Conservation (phyloP, 2,113 vertebrate species). For the Zosterops pallidus region DNA sequence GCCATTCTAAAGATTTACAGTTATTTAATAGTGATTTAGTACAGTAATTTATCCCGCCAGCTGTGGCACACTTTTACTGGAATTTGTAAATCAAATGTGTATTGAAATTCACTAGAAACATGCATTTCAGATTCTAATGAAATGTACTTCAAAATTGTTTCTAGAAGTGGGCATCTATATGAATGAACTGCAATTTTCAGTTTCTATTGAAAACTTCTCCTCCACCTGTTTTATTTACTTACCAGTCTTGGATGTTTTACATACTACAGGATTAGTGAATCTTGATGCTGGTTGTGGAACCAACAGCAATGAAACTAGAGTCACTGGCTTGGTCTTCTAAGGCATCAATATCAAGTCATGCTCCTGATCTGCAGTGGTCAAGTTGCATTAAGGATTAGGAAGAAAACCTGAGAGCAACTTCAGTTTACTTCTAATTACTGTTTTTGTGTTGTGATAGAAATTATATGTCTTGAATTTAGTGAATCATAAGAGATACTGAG, state of each 20-base stretch:
- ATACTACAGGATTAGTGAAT: not conserved
- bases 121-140: slow-evolving; percentile 74
- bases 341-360: slow-evolving; percentile 10
- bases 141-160: slow-evolving; percentile 60
- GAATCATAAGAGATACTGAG: not conserved
- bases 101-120: slow-evolving; percentile 73
- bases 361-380: slow-evolving; percentile 50
- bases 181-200: not conserved
- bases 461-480: not conserved
- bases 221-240: slow-evolving; percentile 2
- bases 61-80: slow-evolving; percentile 72
- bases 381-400: not conserved
- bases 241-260: not conserved
- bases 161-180: slow-evolving; percentile 45
- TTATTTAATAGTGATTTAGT: slow-evolving; percentile 82
- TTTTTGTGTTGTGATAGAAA: slow-evolving; percentile 26
- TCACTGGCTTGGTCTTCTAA: not conserved
- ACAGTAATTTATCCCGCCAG: slow-evolving; percentile 73
- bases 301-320: not conserved
- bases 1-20: slow-evolving; percentile 77
- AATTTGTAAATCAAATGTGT: slow-evolving; percentile 77
- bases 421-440: slow-evolving; percentile 25
- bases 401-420: slow-evolving; percentile 34
- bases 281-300: not conserved
- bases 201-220: not conserved